Evolutionary conservation across 2,888 invertebrate genomes (phyloP), one percentile per base, ranked within the genome.

Genomic region (Coelinius sp.): DNA sequence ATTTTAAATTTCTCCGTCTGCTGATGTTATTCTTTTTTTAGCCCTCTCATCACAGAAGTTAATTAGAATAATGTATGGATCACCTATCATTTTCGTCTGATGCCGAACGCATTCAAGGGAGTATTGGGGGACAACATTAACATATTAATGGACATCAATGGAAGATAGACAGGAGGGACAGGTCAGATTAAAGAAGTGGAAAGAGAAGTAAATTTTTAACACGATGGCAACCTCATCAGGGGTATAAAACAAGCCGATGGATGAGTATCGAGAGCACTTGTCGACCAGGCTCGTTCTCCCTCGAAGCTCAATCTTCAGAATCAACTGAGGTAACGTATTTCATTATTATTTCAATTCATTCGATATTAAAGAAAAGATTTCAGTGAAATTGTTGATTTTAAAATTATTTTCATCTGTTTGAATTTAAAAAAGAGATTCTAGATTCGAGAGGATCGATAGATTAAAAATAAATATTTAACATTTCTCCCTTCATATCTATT

Each of bases 141-240:
- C 85, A 85, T 85, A 81, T 83, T 85, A 85, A 85, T 85, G 77
- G 81, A 78, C 74, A 77, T 79, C 78, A 78, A 75, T 80, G 80
- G 75, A 74, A 79, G 77, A 77, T 74, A 72, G 74, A 75, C 74
- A 68, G 65, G 79, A 73, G 65, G 66, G 75, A 76, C 74, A 70
- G 67, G 46, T 70, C 41, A 56, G 73, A 73, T 46, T 69, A 65
- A 71, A 68, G 63, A 73, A 68, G 73, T 70, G 68, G 65, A 68
- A 67, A 67, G 69, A 64, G 46, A 35, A 68, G 73, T 20, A 68
- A 67, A 17, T 59, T 59, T 20, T 74, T 70, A 74, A 77, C 75
- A 69, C 75, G 79, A 78, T 79, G 79, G 78, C 76, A 81, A 80
- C 76, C 71, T 74, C 68, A 41, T 73, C 41, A 25, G 64, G 76